Base-by-base conservation (phyloP, 2,797 vertebrate genomes). In the Botia almorhae region DNA sequence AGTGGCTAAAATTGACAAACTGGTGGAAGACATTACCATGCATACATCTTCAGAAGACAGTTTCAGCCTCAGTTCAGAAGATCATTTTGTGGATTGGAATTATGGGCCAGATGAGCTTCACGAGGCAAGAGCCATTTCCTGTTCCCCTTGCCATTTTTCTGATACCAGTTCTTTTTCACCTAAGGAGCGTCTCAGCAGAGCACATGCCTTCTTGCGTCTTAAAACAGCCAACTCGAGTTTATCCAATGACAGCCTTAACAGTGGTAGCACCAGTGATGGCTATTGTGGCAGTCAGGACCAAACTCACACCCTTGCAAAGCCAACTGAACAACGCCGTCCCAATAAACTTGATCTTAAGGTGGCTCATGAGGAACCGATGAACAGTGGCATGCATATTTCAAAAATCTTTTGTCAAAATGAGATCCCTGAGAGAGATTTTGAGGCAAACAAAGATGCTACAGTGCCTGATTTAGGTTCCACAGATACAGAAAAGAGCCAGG, bases 11-110 rank as follows among this genome's bases (percentile, higher is more conserved):
- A 98, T 99, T 0, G 97, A 99, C 91, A 94, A 95, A 75, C 91
- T 99, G 76, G 98, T 99, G 78, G 98, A 99, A 85, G 97, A 99
- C 88, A 98, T 99, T 86, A 96, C 96, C 83, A 95, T 99, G 94
- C 96, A 98, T 81, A 98, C 97, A 0, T 99, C 97, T 0, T 99
- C 98, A 0, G 97, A 99, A 0, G 98, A 99, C 89, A 99, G 98
- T 87, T 96, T 98, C 87, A 99, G 98, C 87, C 95, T 99, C 21
- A 99, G 96, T 89, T 99, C 97, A 0, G 98, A 99, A 85, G 98
- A 99, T 72, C 97, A 96, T 56, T 93, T 97, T 82, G 93, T 97
- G 33, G 98, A 99, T 81, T 98, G 94, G 90, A 96, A 95, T 0
- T 96, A 93, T 2, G 95, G 95, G 39, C 85, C 94, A 14, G 94